A percentile compares a stretch with the other conserved stretches of the same genome.
These are phyloP conservation scores for Megathymus violae DNA, from an alignment of 1,140 invertebrate species.

Conservation along the genomic window DNA sequence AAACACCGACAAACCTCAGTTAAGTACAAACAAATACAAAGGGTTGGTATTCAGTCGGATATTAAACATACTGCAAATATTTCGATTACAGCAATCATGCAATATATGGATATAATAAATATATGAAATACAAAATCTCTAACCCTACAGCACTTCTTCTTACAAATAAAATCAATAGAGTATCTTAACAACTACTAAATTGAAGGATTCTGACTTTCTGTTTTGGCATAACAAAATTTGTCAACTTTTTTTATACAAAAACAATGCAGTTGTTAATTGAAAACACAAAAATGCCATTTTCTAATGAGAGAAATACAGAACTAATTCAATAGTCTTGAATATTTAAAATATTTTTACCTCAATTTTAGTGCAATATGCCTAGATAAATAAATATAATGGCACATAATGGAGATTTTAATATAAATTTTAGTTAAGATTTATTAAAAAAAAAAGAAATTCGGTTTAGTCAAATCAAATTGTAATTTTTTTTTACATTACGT, in stretches of 20 bases:
- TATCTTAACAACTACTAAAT: background rate
- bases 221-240: no score
- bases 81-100: conserved; percentile 17
- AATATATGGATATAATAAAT: conserved; percentile 25
- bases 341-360: no score
- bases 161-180: background rate
- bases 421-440: background rate
- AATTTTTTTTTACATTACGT: background rate
- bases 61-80: conserved; percentile 30
- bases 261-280: no score
- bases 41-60: conserved; percentile 57
- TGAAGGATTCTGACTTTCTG: background rate
- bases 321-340: no score
- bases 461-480: background rate
- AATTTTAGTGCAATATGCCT: no score
- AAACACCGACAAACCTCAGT: conserved; percentile 49
- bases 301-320: no score
- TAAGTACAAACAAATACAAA: conserved; percentile 70
- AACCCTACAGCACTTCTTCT: background rate
- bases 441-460: background rate
- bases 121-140: conserved; percentile 37
- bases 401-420: conserved; percentile 15
- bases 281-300: no score
- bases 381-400: conserved; percentile 18
- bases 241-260: no score